phyloP scores from a whole-genome alignment of 2,797 vertebrate species.

The Prunella strophiata region DNA sequence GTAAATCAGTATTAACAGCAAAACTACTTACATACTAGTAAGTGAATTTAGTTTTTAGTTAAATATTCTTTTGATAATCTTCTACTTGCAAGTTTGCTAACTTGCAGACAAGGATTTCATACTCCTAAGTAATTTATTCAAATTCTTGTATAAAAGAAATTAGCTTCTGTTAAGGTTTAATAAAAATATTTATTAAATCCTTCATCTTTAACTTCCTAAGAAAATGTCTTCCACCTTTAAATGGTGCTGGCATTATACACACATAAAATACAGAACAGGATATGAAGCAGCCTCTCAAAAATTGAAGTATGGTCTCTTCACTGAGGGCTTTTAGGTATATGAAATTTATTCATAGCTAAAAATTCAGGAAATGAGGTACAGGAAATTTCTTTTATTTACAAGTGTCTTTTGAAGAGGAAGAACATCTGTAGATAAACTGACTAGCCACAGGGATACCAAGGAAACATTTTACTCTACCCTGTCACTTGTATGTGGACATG shows the following conservation, averaged over 20 bases:
- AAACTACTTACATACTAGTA: background rate
- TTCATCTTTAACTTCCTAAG: background rate
- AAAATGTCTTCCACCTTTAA: background rate
- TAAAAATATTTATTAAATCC: constrained; percentile 13
- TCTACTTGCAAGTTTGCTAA: background rate
- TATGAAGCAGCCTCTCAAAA: background rate
- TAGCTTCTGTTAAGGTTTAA: background rate
- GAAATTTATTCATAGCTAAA: background rate
- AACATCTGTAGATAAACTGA: background rate
- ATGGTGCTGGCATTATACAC: background rate
- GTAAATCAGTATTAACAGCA: background rate
- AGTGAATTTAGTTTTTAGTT: background rate
- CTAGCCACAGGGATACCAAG: background rate
- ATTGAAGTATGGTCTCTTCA: background rate
- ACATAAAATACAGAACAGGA: background rate
- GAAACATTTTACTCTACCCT: background rate
- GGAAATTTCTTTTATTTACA: background rate
- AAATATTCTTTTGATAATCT: background rate
- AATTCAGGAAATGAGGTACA: background rate
- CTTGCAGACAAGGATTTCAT: background rate
- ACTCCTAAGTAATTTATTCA: background rate
- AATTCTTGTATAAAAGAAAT: background rate
- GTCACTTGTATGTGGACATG: fast-evolving
- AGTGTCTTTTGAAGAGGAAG: background rate
- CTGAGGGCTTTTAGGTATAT: background rate